These are phyloP conservation scores for Apaloderma vittatum DNA, from an alignment of 2,113 vertebrate species.

Conservation along the genomic window DNA sequence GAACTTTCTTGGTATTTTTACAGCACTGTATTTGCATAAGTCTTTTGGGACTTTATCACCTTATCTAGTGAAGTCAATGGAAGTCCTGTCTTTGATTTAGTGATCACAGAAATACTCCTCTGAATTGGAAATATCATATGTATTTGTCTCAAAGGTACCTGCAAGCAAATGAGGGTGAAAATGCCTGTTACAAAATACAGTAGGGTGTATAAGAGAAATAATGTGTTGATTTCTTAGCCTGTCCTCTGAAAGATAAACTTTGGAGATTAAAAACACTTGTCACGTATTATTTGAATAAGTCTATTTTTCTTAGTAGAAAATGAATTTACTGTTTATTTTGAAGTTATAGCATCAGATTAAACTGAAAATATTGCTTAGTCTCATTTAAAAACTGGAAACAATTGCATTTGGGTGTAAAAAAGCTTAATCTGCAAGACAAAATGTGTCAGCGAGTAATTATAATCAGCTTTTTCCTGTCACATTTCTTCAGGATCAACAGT, in stretches of 20 bases:
- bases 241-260: not conserved
- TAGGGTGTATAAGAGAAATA: not conserved
- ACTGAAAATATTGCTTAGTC: not conserved
- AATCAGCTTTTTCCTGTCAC: conserved; percentile 8
- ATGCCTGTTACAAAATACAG: not conserved
- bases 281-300: not conserved
- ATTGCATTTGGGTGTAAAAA: not conserved
- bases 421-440: not conserved
- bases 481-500: not conserved
- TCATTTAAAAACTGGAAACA: conserved; percentile 10
- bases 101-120: not conserved
- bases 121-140: not conserved
- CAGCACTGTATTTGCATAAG: not conserved
- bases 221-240: not conserved
- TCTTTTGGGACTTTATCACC: not conserved
- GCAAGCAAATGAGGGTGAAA: not conserved
- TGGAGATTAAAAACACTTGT: not conserved
- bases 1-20: not conserved
- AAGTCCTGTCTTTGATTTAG: not conserved
- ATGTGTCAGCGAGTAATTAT: not conserved
- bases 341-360: not conserved
- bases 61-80: not conserved
- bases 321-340: not conserved
- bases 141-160: not conserved
- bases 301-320: not conserved